These are phyloP conservation scores for Callyntrura guangdongensis DNA, from an alignment of 2,888 invertebrate genomes.

Conservation along the genomic window DNA sequence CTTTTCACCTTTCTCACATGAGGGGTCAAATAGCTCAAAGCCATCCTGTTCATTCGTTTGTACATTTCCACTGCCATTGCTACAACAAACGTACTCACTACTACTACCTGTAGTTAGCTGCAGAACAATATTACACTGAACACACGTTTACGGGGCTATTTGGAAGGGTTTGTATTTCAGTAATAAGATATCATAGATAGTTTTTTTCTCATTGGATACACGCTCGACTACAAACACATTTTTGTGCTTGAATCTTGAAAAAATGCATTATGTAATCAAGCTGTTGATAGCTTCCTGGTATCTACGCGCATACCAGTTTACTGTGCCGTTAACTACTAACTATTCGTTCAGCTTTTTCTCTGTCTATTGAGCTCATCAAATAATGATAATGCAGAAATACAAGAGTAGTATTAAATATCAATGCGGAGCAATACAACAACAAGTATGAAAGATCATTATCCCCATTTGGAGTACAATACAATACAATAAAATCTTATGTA, in stretches of 20 bases:
- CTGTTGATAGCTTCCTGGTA: conserved; percentile 53
- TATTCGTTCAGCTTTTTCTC: not conserved
- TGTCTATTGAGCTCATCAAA: not conserved
- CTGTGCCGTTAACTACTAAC: not conserved
- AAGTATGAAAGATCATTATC: too few relatives aligned
- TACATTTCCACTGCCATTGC: conserved; percentile 33
- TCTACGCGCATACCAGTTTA: not conserved
- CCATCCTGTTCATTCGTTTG: conserved; percentile 65
- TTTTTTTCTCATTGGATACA: not conserved
- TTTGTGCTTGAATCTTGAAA: conserved; percentile 35
- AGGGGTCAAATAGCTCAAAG: conserved; percentile 70
- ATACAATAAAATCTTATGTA: too few relatives aligned
- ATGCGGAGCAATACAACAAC: too few relatives aligned
- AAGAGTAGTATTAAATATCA: too few relatives aligned
- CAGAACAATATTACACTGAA: not conserved
- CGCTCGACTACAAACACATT: not conserved
- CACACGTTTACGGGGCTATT: not conserved
- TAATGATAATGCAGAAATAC: not conserved
- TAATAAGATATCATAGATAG: not conserved
- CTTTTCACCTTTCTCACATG: conserved; percentile 75
- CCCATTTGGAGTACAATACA: too few relatives aligned
- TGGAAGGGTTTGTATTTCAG: not conserved
- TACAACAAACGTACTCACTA: not conserved
- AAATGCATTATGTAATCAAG: conserved; percentile 69
- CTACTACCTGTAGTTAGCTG: not conserved